Conservation (phyloP, 1,140 invertebrate genomes). For the Zaprionus capensis region DNA sequence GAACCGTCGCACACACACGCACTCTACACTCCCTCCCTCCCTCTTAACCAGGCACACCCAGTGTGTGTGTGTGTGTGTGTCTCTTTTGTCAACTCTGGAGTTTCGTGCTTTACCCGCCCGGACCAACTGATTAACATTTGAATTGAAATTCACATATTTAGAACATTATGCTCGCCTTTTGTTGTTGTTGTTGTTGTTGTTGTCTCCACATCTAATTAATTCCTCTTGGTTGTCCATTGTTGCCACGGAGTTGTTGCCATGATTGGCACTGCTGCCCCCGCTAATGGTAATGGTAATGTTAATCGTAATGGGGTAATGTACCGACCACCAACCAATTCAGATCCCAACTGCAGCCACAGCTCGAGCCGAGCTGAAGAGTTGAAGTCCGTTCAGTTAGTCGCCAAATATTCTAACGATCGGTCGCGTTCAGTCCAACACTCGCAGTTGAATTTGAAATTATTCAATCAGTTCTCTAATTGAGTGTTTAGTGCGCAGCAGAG, state of each 20-base stretch:
- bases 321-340: constrained; percentile 39
- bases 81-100: constrained; percentile 68
- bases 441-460: constrained; percentile 21
- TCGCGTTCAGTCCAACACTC: constrained; percentile 53
- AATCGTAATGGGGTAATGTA: constrained; percentile 63
- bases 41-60: constrained; percentile 22
- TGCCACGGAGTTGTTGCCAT: constrained; percentile 58
- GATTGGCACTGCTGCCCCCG: constrained; percentile 58
- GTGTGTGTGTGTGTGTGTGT: constrained; percentile 17
- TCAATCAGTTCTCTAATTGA: constrained; percentile 25
- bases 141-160: constrained; percentile 78
- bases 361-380: constrained; percentile 21
- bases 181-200: constrained; percentile 59
- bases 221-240: constrained; percentile 69
- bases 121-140: constrained; percentile 80
- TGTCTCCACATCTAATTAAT: constrained; percentile 83
- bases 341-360: constrained; percentile 62
- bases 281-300: constrained; percentile 67
- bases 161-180: constrained; percentile 62
- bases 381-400: constrained; percentile 72
- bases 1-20: constrained; percentile 47
- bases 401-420: constrained; percentile 83
- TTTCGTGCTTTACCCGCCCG: constrained; percentile 38
- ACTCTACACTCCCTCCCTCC: not conserved
- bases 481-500: constrained; percentile 30